Base-by-base conservation (phyloP, 2,797 vertebrate species). In the Gobio occitaniae region DNA sequence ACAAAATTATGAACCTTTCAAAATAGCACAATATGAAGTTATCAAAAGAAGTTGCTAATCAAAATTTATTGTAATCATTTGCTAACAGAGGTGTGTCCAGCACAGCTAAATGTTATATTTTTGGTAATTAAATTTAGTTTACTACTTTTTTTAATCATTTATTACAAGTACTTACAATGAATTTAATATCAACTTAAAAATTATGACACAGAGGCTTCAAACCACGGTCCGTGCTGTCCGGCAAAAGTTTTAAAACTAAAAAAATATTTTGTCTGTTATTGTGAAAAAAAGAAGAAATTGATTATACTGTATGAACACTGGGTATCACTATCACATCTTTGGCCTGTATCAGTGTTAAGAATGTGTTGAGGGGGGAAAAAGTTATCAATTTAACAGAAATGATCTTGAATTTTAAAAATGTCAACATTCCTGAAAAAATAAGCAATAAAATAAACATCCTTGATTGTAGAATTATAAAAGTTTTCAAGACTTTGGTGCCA, bases 301-400 rank as follows among this genome's bases (percentile, higher is more conserved):
- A 54, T 21, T 38, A 38, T 76, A 76, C 50, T 56, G 19, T 38
- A 56, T 15, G 50, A 56, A 38, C 74, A 76, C 50, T 56, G 19
- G 50, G 74, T 56, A 50, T 56, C 74, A 8, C 74, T 7, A 54
- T 75, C 72, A 75, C 17, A 75, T 52, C 25, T 74, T 74, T 32
- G 9, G 25, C 48, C 71, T 52, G 25, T 19, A 74, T 74, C 48
- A 52, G 16, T 70, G 38, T n/a, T 13, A 70, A 19, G 7, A 66
- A 41, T 10, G 36, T 12, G 36, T 5, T 41, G 4, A 12, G 25
- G 25, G 13, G 6, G 3, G 11, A 36, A 38, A 69, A 36, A 36
- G 38, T 41, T 7, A 44, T 38, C 4, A 69, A 21, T 41, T 41
- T 10, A 47, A 74, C 70, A 72, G 8, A 74, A 74, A 32, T 25